Base-by-base conservation (phyloP, 2,888 invertebrate species). In the Drosophila paracracens region DNA sequence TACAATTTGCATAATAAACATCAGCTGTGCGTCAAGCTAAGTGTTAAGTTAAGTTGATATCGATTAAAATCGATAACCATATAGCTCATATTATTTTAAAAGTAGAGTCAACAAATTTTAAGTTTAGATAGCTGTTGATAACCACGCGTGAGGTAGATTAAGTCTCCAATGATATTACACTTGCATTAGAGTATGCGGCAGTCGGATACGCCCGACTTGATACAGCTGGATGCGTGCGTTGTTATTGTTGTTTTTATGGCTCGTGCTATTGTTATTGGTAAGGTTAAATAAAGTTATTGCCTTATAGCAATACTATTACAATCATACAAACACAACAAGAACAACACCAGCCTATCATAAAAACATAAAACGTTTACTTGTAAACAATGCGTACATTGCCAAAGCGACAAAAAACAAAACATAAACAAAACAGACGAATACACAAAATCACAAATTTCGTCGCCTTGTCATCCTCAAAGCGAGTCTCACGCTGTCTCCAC, bases 341-440 rank as follows among this genome's bases (percentile, higher is more conserved):
- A 52, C 4, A 53, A 33, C 38, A 56, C 48, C 11, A 56, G 21
- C 10, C 35, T 21, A 21, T 46, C 46, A 43, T 36, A 40, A 64
- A 40, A 36, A 60, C 21, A 21, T 51, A 70, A 43, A 38, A 68
- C 29, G 56, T 36, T 31, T 40, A 68, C 52, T 69, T 63, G 65
- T 78, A 69, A 76, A 68, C 73, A 78, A 78, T 56, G 58, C 57
- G 59, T 64, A 50, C 68, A 65, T 65, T 64, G 60, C 40, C 63
- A 64, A 61, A 59, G 35, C 35, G 35, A 43, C 58, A 36, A 25
- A 27, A 56, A 18, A 46, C 13, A 21, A 11, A 46, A 10, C 31
- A 31, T 31, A 11, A 46, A 21, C 3, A 21, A 48, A 13, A 48
- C 48, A 16, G 16, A 25, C 16, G 25, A 25, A 8, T 13, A 48